Evolutionary conservation across 2,888 invertebrate species (phyloP).

Genomic region (Chymomyza caudatula): DNA sequence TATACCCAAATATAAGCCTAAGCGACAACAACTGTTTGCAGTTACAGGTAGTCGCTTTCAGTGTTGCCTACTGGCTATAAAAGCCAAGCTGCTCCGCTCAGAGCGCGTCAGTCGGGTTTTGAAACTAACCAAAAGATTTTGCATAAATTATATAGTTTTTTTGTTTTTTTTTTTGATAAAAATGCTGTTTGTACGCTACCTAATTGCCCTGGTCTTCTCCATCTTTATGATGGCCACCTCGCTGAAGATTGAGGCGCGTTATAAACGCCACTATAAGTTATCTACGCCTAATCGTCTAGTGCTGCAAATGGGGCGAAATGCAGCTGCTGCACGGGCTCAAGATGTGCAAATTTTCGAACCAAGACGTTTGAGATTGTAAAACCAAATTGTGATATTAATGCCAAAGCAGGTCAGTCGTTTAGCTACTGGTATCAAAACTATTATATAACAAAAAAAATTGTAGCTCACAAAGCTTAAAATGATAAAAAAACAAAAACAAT

Average conservation of each 20-base stretch:
- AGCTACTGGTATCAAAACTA: no score
- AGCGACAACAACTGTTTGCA: background rate
- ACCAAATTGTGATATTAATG: background rate
- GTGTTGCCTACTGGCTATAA: slow-evolving; percentile 26
- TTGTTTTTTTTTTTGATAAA: slow-evolving; percentile 10
- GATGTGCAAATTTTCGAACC: slow-evolving; percentile 11
- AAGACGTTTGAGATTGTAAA: slow-evolving; percentile 17
- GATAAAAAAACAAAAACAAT: no score
- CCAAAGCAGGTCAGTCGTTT: background rate
- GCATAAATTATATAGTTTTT: no score
- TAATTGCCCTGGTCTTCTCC: slow-evolving; percentile 62
- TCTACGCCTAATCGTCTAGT: slow-evolving; percentile 57
- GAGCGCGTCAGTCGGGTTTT: slow-evolving; percentile 32
- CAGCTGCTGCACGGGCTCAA: background rate
- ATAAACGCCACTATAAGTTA: slow-evolving; percentile 42
- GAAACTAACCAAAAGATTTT: slow-evolving; percentile 7
- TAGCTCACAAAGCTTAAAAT: no score
- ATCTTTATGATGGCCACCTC: slow-evolving; percentile 63
- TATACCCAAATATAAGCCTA: background rate
- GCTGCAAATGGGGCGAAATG: slow-evolving; percentile 37
- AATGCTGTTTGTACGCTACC: slow-evolving; percentile 56
- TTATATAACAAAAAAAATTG: no score
- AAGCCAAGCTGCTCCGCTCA: slow-evolving; percentile 2
- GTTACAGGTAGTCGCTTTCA: background rate
- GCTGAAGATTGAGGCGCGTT: slow-evolving; percentile 46